Conservation (phyloP, 2,113 vertebrate species). For the Erythrocercus mccallii region DNA sequence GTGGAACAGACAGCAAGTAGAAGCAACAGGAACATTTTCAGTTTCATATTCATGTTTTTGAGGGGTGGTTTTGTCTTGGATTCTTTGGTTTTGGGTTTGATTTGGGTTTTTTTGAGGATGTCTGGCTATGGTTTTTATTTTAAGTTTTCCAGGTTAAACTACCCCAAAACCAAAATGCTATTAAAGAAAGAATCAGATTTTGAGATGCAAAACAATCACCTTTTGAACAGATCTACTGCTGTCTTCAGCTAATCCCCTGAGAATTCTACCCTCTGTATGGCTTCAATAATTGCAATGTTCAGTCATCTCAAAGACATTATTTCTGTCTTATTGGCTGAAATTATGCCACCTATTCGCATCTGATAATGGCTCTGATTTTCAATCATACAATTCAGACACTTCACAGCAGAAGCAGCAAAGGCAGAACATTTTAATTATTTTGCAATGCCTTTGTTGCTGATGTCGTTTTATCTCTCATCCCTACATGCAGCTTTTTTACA, state of each 20-base stretch:
- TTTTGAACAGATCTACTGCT: not conserved
- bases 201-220: not conserved
- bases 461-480: not conserved
- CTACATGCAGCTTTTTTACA: not conserved
- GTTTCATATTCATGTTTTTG: not conserved
- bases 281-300: conserved; percentile 42
- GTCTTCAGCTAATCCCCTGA: not conserved
- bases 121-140: not conserved
- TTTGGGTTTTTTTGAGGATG: not conserved
- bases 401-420: not conserved
- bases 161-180: rapidly evolving
- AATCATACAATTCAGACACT: conserved; percentile 1
- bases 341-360: not conserved
- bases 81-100: not conserved
- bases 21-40: not conserved
- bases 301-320: conserved; percentile 30
- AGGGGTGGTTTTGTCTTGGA: not conserved
- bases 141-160: not conserved
- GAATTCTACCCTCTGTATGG: not conserved
- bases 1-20: not conserved
- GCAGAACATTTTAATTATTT: conserved; percentile 45
- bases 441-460: not conserved
- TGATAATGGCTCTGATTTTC: conserved; percentile 34
- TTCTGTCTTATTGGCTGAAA: conserved; percentile 44
- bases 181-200: not conserved